These are phyloP conservation scores for Bombus pascuorum DNA, from an alignment of 1,140 invertebrate species.

Conservation along the genomic window DNA sequence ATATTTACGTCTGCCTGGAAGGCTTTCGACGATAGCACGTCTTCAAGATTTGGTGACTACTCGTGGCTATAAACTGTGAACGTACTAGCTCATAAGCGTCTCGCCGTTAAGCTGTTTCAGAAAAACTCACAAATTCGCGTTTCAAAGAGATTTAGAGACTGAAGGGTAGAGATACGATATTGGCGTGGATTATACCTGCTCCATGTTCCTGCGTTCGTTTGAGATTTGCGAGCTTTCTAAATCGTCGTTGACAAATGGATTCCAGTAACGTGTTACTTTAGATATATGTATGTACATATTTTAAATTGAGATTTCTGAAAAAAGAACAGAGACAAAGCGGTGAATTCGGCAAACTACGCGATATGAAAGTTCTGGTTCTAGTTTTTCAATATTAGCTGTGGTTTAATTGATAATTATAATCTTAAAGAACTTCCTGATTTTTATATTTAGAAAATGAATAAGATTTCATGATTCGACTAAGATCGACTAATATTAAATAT, in stretches of 20 bases:
- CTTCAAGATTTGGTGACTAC: constrained; percentile 31
- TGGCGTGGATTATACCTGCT: background rate
- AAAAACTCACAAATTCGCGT: constrained; percentile 19
- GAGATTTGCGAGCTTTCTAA: background rate
- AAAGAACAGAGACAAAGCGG: background rate
- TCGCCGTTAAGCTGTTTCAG: background rate
- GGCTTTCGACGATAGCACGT: constrained; percentile 19
- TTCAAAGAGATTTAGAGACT: constrained; percentile 17
- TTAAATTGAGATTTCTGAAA: background rate
- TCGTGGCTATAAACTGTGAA: constrained; percentile 27
- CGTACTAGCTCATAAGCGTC: constrained; percentile 5
- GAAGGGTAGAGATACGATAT: too few species aligned
- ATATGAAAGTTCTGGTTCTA: background rate
- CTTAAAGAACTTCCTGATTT: background rate
- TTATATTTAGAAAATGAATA: too few species aligned
- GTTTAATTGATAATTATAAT: too few species aligned
- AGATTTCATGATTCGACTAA: too few species aligned
- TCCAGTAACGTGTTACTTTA: background rate
- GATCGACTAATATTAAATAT: too few species aligned
- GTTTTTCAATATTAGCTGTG: background rate
- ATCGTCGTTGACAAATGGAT: background rate
- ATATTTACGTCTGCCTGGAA: constrained; percentile 62
- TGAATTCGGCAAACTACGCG: background rate
- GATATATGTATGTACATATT: background rate
- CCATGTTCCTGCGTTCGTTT: background rate